Evolutionary conservation across 2,888 invertebrate genomes (phyloP), one percentile per base, ranked within the genome.

Genomic region (Pyrgus malvae): DNA sequence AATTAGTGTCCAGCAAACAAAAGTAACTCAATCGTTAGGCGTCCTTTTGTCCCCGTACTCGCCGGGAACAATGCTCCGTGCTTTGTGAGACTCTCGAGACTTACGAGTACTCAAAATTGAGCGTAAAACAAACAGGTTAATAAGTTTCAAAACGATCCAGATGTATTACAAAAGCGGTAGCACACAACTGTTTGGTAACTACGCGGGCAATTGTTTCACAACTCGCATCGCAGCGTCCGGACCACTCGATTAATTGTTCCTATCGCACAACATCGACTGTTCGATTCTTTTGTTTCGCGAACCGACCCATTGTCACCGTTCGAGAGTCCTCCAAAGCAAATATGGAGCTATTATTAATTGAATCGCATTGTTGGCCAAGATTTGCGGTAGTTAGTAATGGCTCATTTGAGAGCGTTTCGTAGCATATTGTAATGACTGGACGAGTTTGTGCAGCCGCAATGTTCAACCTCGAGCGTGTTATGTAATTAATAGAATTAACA

Each of bases 91-190:
- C 76, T 78, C 80, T 83, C 75, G 75, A 76, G 78, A 79, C 73
- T 73, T 60, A 59, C 63, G 67, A 75, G 74, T 73, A 73, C 72
- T 69, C 69, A 76, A 78, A 78, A 77, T 79, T 76, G 74, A 78
- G 73, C 73, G 72, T 75, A 78, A 81, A 80, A 84, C 74, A 86
- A 88, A 85, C 83, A 82, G 85, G 84, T 88, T 87, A 87, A 89
- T 87, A 84, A 77, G 81, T 90, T 89, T 87, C 87, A 87, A 89
- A 90, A 87, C 88, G 85, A 84, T 89, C 86, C 88, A 89, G 87
- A 89, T 88, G 86, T 85, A 83, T 88, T 88, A 87, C 88, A 82
- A 85, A 87, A 88, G 88, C 83, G 80, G 85, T 80, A 84, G 80
- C 83, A 79, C 72, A 83, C 79, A 78, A 83, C 76, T 80, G 83